phyloP scores from a whole-genome alignment of 2,888 invertebrate genomes.

The Panopea generosa region DNA sequence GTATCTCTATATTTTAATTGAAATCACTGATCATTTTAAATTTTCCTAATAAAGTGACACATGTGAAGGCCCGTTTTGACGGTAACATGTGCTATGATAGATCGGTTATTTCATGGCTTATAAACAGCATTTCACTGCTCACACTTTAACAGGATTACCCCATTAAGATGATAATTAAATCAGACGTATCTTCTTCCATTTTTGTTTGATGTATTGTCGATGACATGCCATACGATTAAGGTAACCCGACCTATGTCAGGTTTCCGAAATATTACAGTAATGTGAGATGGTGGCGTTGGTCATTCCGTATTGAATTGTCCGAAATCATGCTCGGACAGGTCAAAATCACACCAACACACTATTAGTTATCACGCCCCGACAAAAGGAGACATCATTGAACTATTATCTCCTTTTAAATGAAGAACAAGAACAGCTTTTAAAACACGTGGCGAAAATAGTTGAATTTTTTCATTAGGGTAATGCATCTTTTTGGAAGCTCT shows the following conservation, averaged over 20 bases:
- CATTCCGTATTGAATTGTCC: conserved; percentile 2
- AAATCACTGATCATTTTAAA: no score
- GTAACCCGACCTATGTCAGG: conserved; percentile 19
- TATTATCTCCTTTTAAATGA: conserved; percentile 11
- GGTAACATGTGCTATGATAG: conserved; percentile 15
- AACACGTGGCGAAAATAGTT: conserved; percentile 15
- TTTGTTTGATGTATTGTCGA: conserved; percentile 46
- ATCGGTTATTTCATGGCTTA: conserved; percentile 24
- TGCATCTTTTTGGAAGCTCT: conserved; percentile 9
- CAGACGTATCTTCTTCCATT: conserved; percentile 35
- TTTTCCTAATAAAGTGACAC: not conserved
- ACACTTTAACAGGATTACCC: conserved; percentile 16
- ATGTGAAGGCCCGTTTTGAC: conserved; percentile 8
- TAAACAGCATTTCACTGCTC: conserved; percentile 5
- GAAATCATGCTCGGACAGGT: conserved; percentile 9
- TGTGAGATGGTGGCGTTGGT: conserved; percentile 17
- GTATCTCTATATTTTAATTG: no score
- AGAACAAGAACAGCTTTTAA: conserved; percentile 8
- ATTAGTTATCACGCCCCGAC: conserved; percentile 37
- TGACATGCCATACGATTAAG: conserved; percentile 25
- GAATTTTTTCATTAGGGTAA: conserved; percentile 4
- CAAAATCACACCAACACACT: conserved; percentile 10
- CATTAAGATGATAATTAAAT: conserved; percentile 50
- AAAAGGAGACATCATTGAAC: conserved; percentile 22
- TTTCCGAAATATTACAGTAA: conserved; percentile 16